A percentile compares a stretch with the other conserved stretches of the same genome.
phyloP scores from a whole-genome alignment of 2,797 vertebrate species.

The Ambastaia sidthimunki region DNA sequence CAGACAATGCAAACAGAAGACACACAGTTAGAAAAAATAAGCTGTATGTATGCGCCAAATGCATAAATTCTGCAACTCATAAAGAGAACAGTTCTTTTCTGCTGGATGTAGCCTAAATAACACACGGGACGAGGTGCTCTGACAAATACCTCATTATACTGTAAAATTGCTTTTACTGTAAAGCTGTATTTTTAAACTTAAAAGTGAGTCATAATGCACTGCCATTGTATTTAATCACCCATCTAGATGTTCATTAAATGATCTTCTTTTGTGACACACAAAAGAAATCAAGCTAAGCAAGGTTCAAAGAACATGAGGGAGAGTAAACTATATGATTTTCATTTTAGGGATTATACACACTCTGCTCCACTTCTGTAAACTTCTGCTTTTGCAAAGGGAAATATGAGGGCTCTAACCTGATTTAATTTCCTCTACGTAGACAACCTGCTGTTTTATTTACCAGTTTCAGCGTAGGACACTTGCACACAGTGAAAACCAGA shows the following conservation, averaged over 20 bases:
- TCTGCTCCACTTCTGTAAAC: not conserved
- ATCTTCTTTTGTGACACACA: not conserved
- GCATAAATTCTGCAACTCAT: no score
- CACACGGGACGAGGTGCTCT: no score
- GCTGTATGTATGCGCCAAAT: no score
- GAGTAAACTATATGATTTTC: not conserved
- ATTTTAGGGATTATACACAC: not conserved
- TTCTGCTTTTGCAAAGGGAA: conserved; percentile 10
- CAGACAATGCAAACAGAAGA: not conserved
- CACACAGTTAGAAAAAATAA: no score
- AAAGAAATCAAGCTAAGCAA: not conserved
- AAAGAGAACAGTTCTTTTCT: no score
- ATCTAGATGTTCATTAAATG: not conserved
- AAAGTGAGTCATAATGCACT: not conserved
- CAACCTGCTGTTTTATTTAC: conserved; percentile 15
- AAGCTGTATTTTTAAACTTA: no score
- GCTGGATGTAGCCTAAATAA: no score
- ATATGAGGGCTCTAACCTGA: conserved; percentile 10
- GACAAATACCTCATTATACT: no score
- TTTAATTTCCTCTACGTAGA: not conserved
- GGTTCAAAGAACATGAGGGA: no score
- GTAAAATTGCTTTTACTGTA: no score
- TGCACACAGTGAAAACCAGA: not conserved
- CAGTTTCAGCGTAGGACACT: not conserved
- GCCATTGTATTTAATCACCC: not conserved